Evolutionary conservation across 2,888 invertebrate species (phyloP).

Genomic region (Corythucha ciliata): DNA sequence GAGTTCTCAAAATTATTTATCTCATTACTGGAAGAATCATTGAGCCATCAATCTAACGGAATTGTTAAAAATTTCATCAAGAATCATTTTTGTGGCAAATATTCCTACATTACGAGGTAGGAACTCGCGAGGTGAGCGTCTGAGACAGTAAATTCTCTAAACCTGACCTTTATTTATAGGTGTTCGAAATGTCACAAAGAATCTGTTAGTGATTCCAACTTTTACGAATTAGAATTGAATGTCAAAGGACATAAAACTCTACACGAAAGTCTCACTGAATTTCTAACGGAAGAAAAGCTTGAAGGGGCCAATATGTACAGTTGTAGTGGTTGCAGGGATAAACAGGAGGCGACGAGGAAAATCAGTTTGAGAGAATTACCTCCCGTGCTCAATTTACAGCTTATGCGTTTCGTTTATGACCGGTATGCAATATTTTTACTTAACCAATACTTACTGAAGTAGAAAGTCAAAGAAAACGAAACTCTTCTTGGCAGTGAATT

Average conservation of each 20-base stretch:
- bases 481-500: too few relatives aligned
- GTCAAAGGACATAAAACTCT: conserved; percentile 45
- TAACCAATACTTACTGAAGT: too few relatives aligned
- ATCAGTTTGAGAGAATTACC: conserved; percentile 49
- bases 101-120: conserved; percentile 45
- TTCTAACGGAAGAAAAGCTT: conserved; percentile 50
- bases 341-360: conserved; percentile 49
- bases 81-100: conserved; percentile 44
- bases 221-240: conserved; percentile 53
- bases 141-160: too few relatives aligned
- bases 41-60: conserved; percentile 39
- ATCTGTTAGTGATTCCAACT: conserved; percentile 47
- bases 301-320: conserved; percentile 51
- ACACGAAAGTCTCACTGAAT: conserved; percentile 45
- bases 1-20: conserved; percentile 55
- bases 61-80: conserved; percentile 42
- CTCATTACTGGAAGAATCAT: conserved; percentile 47
- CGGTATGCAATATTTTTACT: conserved; percentile 45
- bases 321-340: conserved; percentile 48
- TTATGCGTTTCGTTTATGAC: conserved; percentile 54
- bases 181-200: conserved; percentile 48
- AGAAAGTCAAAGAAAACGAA: too few relatives aligned
- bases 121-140: too few relatives aligned
- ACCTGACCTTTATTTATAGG: conserved; percentile 37
- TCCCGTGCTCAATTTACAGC: conserved; percentile 51